A percentile compares a stretch with the other conserved stretches of the same genome.
These are phyloP conservation scores for Drosophila hamatofila DNA, from an alignment of 2,888 invertebrate species.

Conservation along the genomic window DNA sequence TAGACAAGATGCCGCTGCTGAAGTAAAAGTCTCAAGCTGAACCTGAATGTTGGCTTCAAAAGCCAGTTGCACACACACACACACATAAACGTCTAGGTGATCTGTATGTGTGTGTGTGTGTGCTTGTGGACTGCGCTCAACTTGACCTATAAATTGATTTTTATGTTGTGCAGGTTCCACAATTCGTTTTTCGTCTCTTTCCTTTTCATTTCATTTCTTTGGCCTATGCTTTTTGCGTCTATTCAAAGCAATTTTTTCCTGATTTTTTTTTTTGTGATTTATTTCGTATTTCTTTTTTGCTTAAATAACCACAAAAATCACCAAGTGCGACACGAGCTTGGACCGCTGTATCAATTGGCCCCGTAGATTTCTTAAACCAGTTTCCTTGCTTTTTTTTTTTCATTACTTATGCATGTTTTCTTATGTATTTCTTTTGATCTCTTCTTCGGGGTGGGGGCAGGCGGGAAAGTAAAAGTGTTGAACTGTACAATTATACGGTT, in stretches of 20 bases:
- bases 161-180: constrained; percentile 79
- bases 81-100: constrained; percentile 5
- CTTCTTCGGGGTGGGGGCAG: not conserved
- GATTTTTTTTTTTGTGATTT: not conserved
- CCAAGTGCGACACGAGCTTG: constrained; percentile 50
- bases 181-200: constrained; percentile 25
- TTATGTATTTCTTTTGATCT: constrained; percentile 2
- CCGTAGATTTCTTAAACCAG: constrained; percentile 40
- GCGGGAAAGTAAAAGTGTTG: constrained; percentile 73
- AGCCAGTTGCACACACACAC: constrained; percentile 48
- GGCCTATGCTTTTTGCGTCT: constrained; percentile 45
- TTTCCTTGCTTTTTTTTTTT: constrained; percentile 22
- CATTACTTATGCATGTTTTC: not conserved
- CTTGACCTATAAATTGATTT: constrained; percentile 82
- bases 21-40: constrained; percentile 72
- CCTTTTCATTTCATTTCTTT: constrained; percentile 28
- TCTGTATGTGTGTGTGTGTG: constrained; percentile 5
- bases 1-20: constrained; percentile 72
- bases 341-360: constrained; percentile 30
- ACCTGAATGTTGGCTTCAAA: constrained; percentile 68
- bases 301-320: constrained; percentile 56
- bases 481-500: constrained; percentile 64
- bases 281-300: constrained; percentile 31
- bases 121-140: constrained; percentile 66
- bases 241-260: constrained; percentile 52